Percentiles rank a stretch among this genome's conserved stretches.
phyloP scores from a whole-genome alignment of 92 coral and sea anemone genomes.

The Diadumene lineata region DNA sequence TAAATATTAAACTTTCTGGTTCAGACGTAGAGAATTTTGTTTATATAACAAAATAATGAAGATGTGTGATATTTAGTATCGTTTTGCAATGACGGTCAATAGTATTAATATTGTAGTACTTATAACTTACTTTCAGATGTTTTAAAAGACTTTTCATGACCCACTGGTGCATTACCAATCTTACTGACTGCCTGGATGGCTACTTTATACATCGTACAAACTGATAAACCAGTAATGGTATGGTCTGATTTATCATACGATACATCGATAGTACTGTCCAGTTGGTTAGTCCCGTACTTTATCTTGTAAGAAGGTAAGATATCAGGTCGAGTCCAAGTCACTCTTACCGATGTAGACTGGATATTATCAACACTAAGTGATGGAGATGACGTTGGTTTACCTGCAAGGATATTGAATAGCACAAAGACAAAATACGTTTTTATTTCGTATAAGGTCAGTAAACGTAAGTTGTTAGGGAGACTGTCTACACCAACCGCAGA shows the following conservation, averaged over 20 bases:
- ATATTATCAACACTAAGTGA: conserved; percentile 6
- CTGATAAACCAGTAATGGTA: conserved; percentile 18
- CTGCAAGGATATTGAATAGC: conserved; percentile 9
- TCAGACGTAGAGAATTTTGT: no score
- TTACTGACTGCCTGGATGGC: conserved; percentile 37
- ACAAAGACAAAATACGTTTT: neutral
- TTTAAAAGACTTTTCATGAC: conserved; percentile 19
- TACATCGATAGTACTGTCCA: neutral
- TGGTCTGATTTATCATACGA: neutral
- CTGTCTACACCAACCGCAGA: no score
- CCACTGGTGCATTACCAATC: conserved; percentile 46
- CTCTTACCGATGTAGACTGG: conserved; percentile 5
- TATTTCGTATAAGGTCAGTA: no score
- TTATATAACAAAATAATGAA: no score
- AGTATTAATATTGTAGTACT: neutral
- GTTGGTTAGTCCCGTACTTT: conserved; percentile 7
- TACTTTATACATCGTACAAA: conserved; percentile 35
- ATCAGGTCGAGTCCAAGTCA: conserved; percentile 28
- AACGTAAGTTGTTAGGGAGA: no score
- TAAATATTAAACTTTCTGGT: no score
- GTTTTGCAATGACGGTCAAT: no score
- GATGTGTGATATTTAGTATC: no score
- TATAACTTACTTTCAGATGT: conserved; percentile 35
- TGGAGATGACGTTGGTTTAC: conserved; percentile 17
- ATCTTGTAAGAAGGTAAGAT: conserved; percentile 8